Conservation (phyloP, 2,888 invertebrate genomes). For the Epirrita christyi region DNA sequence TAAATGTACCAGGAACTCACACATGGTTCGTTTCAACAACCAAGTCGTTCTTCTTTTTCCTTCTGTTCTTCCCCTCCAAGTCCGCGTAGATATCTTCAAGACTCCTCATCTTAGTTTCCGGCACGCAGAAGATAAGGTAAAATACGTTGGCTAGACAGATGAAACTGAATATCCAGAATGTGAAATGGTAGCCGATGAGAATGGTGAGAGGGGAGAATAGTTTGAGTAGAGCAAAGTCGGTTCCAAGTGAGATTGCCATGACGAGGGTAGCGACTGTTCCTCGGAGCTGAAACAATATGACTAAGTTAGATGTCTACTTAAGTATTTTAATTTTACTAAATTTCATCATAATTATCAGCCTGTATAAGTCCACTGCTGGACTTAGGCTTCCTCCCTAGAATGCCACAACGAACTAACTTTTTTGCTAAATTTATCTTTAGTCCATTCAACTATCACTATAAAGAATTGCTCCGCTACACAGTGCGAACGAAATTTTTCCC, state of each 20-base stretch:
- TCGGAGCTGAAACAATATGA: conserved; percentile 58
- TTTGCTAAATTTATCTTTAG: too few relatives aligned
- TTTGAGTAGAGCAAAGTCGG: conserved; percentile 94
- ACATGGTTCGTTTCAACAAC: conserved; percentile 60
- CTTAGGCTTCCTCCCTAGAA: too few relatives aligned
- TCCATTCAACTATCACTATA: too few relatives aligned
- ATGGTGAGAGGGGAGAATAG: conserved; percentile 89
- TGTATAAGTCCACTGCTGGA: too few relatives aligned
- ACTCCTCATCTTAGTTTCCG: conserved; percentile 96
- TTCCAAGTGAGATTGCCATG: conserved; percentile 88
- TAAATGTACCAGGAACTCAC: conserved; percentile 31
- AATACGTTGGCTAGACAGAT: conserved; percentile 90
- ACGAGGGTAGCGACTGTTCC: conserved; percentile 77
- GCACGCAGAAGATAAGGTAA: conserved; percentile 93
- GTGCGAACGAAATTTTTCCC: too few relatives aligned
- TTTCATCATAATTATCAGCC: too few relatives aligned
- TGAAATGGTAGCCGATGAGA: conserved; percentile 88
- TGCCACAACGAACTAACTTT: too few relatives aligned
- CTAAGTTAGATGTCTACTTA: neutral
- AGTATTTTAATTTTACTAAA: too few relatives aligned
- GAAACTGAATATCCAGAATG: conserved; percentile 93
- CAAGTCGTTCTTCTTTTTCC: conserved; percentile 44
- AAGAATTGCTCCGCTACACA: too few relatives aligned
- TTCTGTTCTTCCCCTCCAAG: conserved; percentile 85
- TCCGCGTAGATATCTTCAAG: conserved; percentile 96